Evolutionary conservation across 2,888 invertebrate species (phyloP).

Genomic region (Galeopsomyia nigrocyanea): DNA sequence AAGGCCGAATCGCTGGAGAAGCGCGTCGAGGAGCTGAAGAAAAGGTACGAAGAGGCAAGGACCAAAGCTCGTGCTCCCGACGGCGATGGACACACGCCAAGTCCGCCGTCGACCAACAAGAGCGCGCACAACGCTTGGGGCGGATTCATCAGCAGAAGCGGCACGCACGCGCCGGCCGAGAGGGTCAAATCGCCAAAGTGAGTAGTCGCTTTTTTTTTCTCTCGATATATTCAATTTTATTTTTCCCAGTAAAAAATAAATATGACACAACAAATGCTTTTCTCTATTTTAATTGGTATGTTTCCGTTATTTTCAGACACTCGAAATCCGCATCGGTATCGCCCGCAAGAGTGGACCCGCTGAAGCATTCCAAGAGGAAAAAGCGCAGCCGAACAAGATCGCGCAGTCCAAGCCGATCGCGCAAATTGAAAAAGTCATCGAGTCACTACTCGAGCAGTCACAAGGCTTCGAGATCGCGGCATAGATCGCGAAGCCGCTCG

Average conservation of each 20-base stretch:
- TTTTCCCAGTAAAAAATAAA: too few relatives aligned
- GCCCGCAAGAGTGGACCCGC: slow-evolving; percentile 59
- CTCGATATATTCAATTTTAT: too few relatives aligned
- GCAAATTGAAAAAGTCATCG: slow-evolving; percentile 64
- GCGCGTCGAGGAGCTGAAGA: slow-evolving; percentile 80
- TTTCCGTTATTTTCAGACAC: slow-evolving; percentile 47
- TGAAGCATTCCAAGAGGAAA: slow-evolving; percentile 65
- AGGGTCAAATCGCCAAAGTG: slow-evolving; percentile 65
- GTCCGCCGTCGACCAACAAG: slow-evolving; percentile 69
- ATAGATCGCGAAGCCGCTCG: slow-evolving; percentile 65
- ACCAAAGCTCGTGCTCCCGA: slow-evolving; percentile 72
- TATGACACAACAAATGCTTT: too few relatives aligned
- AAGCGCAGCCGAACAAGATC: slow-evolving; percentile 68
- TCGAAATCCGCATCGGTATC: slow-evolving; percentile 64
- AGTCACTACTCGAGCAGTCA: slow-evolving; percentile 65
- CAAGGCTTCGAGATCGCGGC: slow-evolving; percentile 64
- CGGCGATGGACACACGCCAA: slow-evolving; percentile 70
- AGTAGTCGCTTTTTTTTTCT: background rate
- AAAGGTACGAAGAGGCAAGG: slow-evolving; percentile 79
- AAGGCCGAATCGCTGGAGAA: slow-evolving; percentile 79
- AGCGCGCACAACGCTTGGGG: slow-evolving; percentile 76
- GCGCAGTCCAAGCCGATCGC: slow-evolving; percentile 65
- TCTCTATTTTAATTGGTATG: too few relatives aligned
- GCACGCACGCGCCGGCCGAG: slow-evolving; percentile 63
- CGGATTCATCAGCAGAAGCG: slow-evolving; percentile 75